Evolutionary conservation across 2,888 invertebrate genomes (phyloP).

Genomic region (Cancer borealis): DNA sequence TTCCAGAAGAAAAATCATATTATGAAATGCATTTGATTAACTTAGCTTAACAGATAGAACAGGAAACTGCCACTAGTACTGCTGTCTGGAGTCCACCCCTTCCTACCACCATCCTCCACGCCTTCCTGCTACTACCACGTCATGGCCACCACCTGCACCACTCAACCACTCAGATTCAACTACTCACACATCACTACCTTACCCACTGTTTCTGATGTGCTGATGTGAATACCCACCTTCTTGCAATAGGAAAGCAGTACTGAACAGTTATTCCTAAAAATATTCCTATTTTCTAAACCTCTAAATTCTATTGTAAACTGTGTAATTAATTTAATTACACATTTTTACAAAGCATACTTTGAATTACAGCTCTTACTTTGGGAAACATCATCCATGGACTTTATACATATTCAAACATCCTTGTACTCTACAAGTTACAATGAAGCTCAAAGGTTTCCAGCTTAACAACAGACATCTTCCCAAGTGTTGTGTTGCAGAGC

Average conservation of each 20-base stretch:
- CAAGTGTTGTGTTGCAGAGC: not conserved
- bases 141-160: not conserved
- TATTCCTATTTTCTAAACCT: not conserved
- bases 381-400: not conserved
- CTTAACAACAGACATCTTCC: not conserved
- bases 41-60: not conserved
- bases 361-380: conserved; percentile 9
- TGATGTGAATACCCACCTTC: not conserved
- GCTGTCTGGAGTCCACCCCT: not conserved
- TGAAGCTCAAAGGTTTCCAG: not conserved
- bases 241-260: not conserved
- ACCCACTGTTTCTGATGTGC: not conserved
- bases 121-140: not conserved
- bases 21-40: not conserved
- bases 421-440: conserved; percentile 13
- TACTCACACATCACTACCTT: not conserved
- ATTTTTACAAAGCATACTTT: not conserved
- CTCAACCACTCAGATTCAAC: not conserved
- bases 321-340: conserved; percentile 27
- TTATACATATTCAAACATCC: not conserved
- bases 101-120: too few relatives aligned
- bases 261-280: not conserved
- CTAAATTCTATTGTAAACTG: not conserved
- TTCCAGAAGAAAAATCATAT: not conserved
- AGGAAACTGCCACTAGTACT: not conserved